phyloP scores from a whole-genome alignment of 2,888 invertebrate genomes.

The Tiliacea citrago region DNA sequence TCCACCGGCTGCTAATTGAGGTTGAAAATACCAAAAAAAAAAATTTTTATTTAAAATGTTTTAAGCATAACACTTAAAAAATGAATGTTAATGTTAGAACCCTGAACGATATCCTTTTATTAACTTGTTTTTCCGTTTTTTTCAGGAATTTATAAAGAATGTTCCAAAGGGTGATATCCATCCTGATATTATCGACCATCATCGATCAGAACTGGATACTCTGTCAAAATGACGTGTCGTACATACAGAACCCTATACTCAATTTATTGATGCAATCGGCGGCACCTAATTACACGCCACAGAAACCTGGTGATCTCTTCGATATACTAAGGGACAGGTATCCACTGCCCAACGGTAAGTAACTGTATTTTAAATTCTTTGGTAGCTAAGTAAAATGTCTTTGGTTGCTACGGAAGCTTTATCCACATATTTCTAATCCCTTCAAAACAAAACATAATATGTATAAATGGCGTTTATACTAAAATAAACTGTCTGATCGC shows the following conservation, averaged over 20 bases:
- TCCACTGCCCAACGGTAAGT: slow-evolving; percentile 73
- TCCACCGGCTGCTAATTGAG: too few relatives aligned
- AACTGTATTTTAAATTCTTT: slow-evolving; percentile 2
- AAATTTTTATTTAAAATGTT: too few relatives aligned
- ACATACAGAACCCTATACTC: slow-evolving; percentile 65
- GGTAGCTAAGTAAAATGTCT: background rate
- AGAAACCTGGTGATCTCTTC: slow-evolving; percentile 66
- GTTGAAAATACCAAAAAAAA: too few relatives aligned
- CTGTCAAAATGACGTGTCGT: slow-evolving; percentile 58
- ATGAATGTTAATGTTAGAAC: too few relatives aligned
- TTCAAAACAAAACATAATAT: background rate
- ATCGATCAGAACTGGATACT: slow-evolving; percentile 40
- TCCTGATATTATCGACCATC: slow-evolving; percentile 25
- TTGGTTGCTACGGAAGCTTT: background rate
- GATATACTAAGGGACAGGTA: slow-evolving; percentile 73
- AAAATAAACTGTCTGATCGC: too few relatives aligned
- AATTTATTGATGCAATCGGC: slow-evolving; percentile 66
- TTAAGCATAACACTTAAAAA: too few relatives aligned
- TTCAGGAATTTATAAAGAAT: slow-evolving; percentile 30
- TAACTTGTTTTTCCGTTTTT: background rate
- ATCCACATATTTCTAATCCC: background rate
- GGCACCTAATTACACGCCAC: slow-evolving; percentile 66
- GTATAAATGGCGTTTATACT: background rate
- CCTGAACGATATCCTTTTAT: too few relatives aligned
- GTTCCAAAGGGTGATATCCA: slow-evolving; percentile 15